These are phyloP conservation scores for Hydrolagus affinis DNA, from an alignment of 2,113 vertebrate genomes.

Conservation along the genomic window DNA sequence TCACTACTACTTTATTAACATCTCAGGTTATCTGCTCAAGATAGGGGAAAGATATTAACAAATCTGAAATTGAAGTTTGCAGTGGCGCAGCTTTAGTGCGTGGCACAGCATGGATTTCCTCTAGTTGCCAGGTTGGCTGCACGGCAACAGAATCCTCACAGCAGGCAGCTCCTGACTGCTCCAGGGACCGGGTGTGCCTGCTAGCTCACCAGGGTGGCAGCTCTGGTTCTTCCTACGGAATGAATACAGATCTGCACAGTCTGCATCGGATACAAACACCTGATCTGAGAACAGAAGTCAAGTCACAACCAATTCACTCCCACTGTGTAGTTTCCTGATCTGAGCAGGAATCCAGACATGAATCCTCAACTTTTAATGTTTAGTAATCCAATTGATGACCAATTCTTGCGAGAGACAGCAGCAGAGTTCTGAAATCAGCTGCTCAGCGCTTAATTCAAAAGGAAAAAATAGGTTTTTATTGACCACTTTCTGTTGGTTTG, in stretches of 20 bases:
- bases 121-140: not conserved
- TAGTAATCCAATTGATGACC: too few species aligned
- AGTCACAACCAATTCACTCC: not conserved
- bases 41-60: not conserved
- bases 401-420: constrained; percentile 4
- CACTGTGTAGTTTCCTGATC: not conserved
- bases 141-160: not conserved
- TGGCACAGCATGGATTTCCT: not conserved
- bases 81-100: not conserved
- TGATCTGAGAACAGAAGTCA: not conserved
- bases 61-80: not conserved
- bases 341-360: not conserved
- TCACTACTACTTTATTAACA: too few species aligned
- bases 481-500: not conserved
- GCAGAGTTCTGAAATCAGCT: too few species aligned
- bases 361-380: too few species aligned
- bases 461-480: too few species aligned
- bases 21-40: too few species aligned
- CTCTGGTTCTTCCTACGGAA: not conserved
- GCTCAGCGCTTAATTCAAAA: too few species aligned
- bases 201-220: not conserved
- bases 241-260: not conserved
- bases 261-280: not conserved
- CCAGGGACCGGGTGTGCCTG: not conserved
- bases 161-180: too few species aligned